Conservation (phyloP, 2,888 invertebrate genomes). For the Idaea straminata region DNA sequence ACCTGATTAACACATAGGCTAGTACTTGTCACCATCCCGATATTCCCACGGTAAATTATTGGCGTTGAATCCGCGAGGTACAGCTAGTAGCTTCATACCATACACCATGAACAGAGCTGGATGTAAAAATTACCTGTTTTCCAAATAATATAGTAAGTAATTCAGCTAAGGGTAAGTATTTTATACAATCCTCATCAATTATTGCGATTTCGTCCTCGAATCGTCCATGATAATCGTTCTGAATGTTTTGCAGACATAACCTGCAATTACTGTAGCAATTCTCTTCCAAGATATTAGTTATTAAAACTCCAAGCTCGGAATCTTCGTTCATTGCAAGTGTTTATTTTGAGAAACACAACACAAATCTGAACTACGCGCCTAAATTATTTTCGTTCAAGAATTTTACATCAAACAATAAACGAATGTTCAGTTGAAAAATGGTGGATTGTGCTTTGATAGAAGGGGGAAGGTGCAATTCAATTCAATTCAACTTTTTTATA, state of each 20-base stretch:
- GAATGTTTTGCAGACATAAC: conserved; percentile 60
- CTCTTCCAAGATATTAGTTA: conserved; percentile 57
- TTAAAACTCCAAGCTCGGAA: conserved; percentile 45
- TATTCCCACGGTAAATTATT: too few species aligned
- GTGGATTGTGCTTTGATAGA: neutral
- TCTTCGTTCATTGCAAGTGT: conserved; percentile 39
- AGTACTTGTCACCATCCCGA: too few species aligned
- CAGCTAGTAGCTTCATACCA: too few species aligned
- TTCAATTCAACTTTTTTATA: too few species aligned
- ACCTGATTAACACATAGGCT: too few species aligned
- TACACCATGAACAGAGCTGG: too few species aligned
- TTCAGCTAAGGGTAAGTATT: conserved; percentile 26
- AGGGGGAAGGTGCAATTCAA: too few species aligned
- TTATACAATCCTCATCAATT: neutral
- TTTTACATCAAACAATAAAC: conserved; percentile 3
- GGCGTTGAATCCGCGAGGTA: too few species aligned
- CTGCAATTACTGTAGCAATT: conserved; percentile 64
- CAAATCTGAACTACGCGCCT: conserved; percentile 47
- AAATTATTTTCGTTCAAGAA: conserved; percentile 65
- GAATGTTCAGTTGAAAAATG: neutral
- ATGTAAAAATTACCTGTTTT: conserved; percentile 30
- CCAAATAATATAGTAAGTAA: conserved; percentile 47
- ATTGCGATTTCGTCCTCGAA: conserved; percentile 41
- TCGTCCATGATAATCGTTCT: conserved; percentile 47
- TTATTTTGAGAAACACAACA: conserved; percentile 15